Conservation (phyloP, 2,888 invertebrate genomes). For the Sesia bembeciformis region DNA sequence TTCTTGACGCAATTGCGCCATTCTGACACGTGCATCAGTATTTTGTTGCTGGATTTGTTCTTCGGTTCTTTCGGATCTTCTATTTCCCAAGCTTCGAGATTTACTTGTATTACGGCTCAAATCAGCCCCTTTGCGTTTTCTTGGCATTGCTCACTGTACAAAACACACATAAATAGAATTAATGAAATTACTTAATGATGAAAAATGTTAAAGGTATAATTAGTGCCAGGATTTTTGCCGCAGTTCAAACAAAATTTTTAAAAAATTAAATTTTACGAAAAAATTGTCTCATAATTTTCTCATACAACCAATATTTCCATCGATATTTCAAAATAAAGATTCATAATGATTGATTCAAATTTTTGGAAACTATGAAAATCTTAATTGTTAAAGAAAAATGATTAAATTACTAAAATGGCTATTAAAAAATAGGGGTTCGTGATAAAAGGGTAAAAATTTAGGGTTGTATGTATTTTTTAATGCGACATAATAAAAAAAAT, state of each 20-base stretch:
- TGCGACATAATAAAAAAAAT: not conserved
- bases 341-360: no score
- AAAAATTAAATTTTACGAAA: no score
- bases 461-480: not conserved
- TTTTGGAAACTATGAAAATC: conserved; percentile 1
- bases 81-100: conserved; percentile 7
- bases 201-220: no score
- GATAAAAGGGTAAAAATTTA: not conserved
- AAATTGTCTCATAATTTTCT: no score
- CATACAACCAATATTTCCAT: no score
- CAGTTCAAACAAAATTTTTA: no score
- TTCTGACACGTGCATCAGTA: conserved; percentile 4
- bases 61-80: conserved; percentile 7
- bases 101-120: conserved; percentile 11
- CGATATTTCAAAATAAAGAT: no score
- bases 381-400: not conserved
- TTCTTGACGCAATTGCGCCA: conserved; percentile 7
- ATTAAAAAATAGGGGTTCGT: not conserved
- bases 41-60: conserved; percentile 14
- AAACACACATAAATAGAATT: conserved; percentile 7
- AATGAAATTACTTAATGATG: conserved; percentile 7
- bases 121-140: conserved; percentile 11
- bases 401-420: not conserved
- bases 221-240: no score
- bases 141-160: conserved; percentile 13